These are phyloP conservation scores for Nomia melanderi DNA, from an alignment of 1,140 invertebrate genomes.

Conservation along the genomic window DNA sequence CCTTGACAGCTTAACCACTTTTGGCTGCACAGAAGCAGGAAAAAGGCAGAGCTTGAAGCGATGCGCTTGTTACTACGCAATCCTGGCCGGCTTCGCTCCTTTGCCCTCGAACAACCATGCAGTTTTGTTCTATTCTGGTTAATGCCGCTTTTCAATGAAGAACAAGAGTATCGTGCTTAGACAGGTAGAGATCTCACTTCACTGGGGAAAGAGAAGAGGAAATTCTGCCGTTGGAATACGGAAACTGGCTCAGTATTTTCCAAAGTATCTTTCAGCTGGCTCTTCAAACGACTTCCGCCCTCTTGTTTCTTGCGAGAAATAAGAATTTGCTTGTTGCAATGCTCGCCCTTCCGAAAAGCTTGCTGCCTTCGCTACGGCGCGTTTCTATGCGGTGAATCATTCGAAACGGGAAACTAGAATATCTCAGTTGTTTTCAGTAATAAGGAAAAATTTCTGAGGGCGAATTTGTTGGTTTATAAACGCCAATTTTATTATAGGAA, in stretches of 20 bases:
- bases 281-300: slow-evolving; percentile 4
- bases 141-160: slow-evolving; percentile 31
- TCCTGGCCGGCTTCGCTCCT: slow-evolving; percentile 14
- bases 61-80: slow-evolving; percentile 39
- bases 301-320: not conserved
- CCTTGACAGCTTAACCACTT: slow-evolving; percentile 45
- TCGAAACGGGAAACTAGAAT: too few relatives aligned
- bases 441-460: too few relatives aligned
- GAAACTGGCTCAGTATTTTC: not conserved
- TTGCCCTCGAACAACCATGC: not conserved
- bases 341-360: not conserved
- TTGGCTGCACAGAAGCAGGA: slow-evolving; percentile 2
- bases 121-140: slow-evolving; percentile 34
- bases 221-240: not conserved
- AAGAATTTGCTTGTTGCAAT: not conserved
- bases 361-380: not conserved
- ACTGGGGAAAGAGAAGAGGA: slow-evolving; percentile 6
- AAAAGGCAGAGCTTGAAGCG: not conserved
- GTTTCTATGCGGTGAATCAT: not conserved
- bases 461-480: too few relatives aligned
- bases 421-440: too few relatives aligned
- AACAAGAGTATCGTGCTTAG: slow-evolving; percentile 40
- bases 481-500: too few relatives aligned
- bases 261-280: slow-evolving; percentile 7
- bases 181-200: slow-evolving; percentile 29